Base-by-base conservation (phyloP, 1,140 invertebrate genomes). In the Notospermus geniculatus region DNA sequence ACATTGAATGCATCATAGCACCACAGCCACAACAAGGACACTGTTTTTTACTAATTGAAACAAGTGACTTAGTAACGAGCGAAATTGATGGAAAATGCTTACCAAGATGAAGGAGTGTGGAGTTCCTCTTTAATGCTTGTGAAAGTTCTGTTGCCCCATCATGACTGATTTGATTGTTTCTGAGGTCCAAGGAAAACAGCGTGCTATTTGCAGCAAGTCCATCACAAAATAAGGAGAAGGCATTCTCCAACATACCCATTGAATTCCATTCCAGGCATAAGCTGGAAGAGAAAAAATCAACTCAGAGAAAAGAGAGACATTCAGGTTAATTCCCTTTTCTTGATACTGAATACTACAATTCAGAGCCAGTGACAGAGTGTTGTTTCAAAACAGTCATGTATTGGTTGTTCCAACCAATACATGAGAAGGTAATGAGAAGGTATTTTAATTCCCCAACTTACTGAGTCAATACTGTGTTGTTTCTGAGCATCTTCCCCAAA, bases 141-240 rank as follows among this genome's bases (percentile, higher is more conserved):
- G 73, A 71, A 15, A 81, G 55, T 60, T 81, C 78, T 41, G 69
- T 61, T 1, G 76, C 78, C 30, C 77, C 74, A 45, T 77, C 73
- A 62, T 80, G 79, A 29, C 64, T 79, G 45, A 81, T 80, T 67
- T 81, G 79, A 61, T 81, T 81, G 69, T 80, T 81, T 29, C 80
- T 64, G n/a, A 81, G 66, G 55, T 81, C 80, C 17, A 81, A 58
- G n/a, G 71, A 72, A 45, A 69, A 69, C 7, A 81, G 66, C 7
- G 60, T 56, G 15, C 66, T 63, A 64, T 78, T 81, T 17, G 67
- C 71, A 15, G 68, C 72, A 1, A 81, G 43, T 9, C 77, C 78
- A 54, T 81, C 80, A 74, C 78, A 78, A 61, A 81, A 81, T 56
- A 74, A 61, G 25, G 72, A 65, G 72, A 81, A 81, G 1, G 77